These are phyloP conservation scores for Scaptomyza montana DNA, from an alignment of 1,140 invertebrate genomes.

Conservation along the genomic window DNA sequence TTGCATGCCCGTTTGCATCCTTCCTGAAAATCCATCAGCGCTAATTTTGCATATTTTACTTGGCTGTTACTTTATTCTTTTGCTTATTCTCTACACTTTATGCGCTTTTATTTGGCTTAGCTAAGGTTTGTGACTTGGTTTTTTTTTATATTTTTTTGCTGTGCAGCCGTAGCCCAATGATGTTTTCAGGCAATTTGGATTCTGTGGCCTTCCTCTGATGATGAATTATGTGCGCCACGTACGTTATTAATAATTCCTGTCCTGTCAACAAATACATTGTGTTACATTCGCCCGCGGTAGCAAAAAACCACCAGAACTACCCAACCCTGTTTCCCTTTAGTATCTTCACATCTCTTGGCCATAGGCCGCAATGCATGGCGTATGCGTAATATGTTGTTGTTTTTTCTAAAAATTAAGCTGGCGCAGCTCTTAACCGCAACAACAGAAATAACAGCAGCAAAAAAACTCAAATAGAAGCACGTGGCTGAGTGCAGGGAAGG, in stretches of 20 bases:
- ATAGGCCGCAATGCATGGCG: constrained; percentile 48
- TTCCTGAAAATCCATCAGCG: constrained; percentile 80
- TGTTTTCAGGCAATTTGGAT: constrained; percentile 47
- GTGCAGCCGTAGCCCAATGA: constrained; percentile 36
- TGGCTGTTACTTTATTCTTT: constrained; percentile 51
- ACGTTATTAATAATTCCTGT: constrained; percentile 80
- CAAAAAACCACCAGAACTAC: background rate
- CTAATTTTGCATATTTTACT: constrained; percentile 82
- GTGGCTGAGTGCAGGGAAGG: background rate
- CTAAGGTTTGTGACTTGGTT: constrained; percentile 72
- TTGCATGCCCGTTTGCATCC: constrained; percentile 64
- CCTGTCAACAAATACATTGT: constrained; percentile 80
- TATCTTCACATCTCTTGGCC: background rate
- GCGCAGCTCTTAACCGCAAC: constrained; percentile 29
- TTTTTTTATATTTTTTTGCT: constrained; percentile 15
- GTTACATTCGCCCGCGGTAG: constrained; percentile 19
- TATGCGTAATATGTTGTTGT: constrained; percentile 77
- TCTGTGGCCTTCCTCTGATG: constrained; percentile 48
- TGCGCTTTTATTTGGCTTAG: constrained; percentile 67
- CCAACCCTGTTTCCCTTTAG: background rate
- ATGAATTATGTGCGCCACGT: constrained; percentile 80
- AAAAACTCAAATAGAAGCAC: constrained; percentile 11
- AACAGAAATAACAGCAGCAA: constrained; percentile 1
- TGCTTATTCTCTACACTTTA: constrained; percentile 42
- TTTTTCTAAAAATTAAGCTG: constrained; percentile 59